phyloP scores from a whole-genome alignment of 2,113 vertebrate genomes.

The Sinocyclocheilus anophthalmus region DNA sequence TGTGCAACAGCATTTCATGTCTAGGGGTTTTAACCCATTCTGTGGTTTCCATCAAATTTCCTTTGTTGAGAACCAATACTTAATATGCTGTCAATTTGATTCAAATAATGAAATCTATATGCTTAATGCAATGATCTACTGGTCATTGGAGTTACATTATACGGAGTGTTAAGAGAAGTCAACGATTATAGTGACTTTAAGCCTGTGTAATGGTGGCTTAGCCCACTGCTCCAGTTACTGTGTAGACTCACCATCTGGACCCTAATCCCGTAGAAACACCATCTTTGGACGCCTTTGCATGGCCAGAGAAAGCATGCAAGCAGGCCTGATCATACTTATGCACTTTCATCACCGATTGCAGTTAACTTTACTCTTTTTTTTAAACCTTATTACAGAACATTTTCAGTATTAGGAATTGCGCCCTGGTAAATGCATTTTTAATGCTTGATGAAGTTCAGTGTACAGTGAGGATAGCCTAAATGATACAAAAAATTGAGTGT shows the following conservation, averaged over 20 bases:
- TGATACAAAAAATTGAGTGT: background rate
- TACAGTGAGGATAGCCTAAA: background rate
- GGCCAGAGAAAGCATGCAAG: constrained; percentile 27
- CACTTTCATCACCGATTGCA: no score
- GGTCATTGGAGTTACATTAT: constrained; percentile 29
- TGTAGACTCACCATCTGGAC: constrained; percentile 71
- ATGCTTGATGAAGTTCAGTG: background rate
- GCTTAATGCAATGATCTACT: constrained; percentile 21
- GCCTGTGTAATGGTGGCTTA: constrained; percentile 75
- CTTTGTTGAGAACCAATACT: background rate
- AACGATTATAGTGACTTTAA: constrained; percentile 67
- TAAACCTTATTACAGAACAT: no score
- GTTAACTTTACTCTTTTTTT: no score
- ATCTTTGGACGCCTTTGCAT: constrained; percentile 36
- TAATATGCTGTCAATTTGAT: background rate
- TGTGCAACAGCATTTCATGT: no score
- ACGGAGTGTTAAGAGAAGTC: constrained; percentile 57
- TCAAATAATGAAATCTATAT: background rate
- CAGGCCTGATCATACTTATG: background rate
- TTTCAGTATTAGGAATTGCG: background rate
- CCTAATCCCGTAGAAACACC: constrained; percentile 36
- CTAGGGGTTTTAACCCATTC: background rate
- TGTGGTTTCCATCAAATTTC: background rate
- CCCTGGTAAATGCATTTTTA: background rate
- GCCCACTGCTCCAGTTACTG: constrained; percentile 76